A percentile compares a stretch with the other conserved stretches of the same genome.
These are phyloP conservation scores for Mustelus asterias DNA, from an alignment of 2,113 vertebrate species.

Conservation along the genomic window DNA sequence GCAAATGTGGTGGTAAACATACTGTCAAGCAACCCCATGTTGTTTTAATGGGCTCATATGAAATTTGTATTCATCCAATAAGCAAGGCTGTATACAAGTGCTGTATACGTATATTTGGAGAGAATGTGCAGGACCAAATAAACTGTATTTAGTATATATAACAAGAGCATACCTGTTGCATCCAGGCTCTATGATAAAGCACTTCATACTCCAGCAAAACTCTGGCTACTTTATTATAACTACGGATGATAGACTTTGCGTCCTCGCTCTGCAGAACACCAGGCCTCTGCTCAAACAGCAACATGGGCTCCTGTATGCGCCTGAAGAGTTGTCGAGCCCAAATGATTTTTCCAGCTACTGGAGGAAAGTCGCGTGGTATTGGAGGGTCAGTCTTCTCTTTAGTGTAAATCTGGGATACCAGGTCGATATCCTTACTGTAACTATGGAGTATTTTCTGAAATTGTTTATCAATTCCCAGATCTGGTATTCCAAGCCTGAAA, in stretches of 20 bases:
- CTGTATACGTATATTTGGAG: neutral
- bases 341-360: constrained; percentile 23
- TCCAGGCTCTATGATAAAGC: constrained; percentile 30
- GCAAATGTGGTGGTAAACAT: neutral
- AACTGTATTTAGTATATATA: neutral
- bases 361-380: constrained; percentile 23
- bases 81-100: neutral
- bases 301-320: constrained; percentile 16
- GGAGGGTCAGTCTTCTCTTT: constrained; percentile 23
- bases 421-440: neutral
- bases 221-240: constrained; percentile 16
- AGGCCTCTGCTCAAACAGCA: constrained; percentile 12
- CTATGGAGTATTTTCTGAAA: constrained; percentile 10
- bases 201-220: constrained; percentile 30
- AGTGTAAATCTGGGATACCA: constrained; percentile 1
- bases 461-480: neutral
- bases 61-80: neutral
- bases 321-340: constrained; percentile 33
- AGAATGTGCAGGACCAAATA: neutral
- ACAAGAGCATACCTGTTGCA: neutral
- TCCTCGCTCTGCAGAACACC: neutral
- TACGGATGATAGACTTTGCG: neutral
- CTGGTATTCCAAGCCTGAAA: constrained; percentile 25
- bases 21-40: neutral
- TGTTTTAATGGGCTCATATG: neutral